These are phyloP conservation scores for Bellardia pandia DNA, from an alignment of 2,888 invertebrate species.

Conservation along the genomic window DNA sequence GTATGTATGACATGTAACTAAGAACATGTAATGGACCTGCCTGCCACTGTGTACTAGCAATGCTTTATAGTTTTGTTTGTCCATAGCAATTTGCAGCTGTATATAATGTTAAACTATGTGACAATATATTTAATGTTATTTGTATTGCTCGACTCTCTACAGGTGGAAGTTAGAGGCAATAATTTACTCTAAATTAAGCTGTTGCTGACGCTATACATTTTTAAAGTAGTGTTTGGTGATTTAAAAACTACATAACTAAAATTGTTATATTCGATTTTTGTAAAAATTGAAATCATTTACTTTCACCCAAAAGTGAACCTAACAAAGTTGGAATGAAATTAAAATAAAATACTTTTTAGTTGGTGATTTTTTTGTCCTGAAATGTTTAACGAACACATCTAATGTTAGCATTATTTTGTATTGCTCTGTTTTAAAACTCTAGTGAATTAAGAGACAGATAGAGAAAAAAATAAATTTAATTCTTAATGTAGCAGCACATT, in stretches of 20 bases:
- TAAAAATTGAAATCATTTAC: not conserved
- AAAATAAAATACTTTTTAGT: too few relatives aligned
- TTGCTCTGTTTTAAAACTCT: not conserved
- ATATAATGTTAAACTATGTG: slow-evolving; percentile 12
- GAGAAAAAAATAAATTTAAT: not conserved
- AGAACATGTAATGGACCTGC: not conserved
- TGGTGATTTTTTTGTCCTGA: too few relatives aligned
- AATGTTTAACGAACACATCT: not conserved
- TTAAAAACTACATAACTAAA: not conserved
- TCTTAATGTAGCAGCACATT: not conserved
- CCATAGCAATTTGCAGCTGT: slow-evolving; percentile 16
- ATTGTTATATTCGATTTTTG: not conserved
- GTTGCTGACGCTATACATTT: slow-evolving; percentile 45
- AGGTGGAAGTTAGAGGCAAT: not conserved
- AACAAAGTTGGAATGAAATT: too few relatives aligned
- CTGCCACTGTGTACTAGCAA: not conserved
- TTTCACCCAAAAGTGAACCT: too few relatives aligned
- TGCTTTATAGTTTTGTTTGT: slow-evolving; percentile 13
- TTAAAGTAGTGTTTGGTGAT: slow-evolving; percentile 25
- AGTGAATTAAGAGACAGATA: not conserved
- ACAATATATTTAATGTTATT: slow-evolving; percentile 25
- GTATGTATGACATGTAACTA: not conserved
- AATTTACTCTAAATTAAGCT: slow-evolving; percentile 44
- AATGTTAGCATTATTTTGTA: not conserved
- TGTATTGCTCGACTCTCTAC: slow-evolving; percentile 18